Evolutionary conservation across 2,113 vertebrate genomes (phyloP), one percentile per base, ranked within the genome.

Genomic region (Oplegnathus fasciatus): DNA sequence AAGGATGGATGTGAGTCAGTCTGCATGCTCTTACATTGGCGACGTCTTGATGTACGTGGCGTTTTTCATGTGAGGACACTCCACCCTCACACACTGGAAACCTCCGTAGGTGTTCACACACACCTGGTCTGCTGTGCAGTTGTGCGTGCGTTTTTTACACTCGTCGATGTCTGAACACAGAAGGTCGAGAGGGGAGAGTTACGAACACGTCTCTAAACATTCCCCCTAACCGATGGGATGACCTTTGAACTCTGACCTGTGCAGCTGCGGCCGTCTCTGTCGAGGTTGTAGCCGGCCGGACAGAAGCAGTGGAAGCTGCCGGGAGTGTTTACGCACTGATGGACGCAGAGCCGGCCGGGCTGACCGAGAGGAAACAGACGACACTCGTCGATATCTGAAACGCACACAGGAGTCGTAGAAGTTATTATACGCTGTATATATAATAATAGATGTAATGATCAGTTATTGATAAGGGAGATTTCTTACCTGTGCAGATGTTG

Each of bases 1-100:
- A 7, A 10, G 5, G 26, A 17, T 11, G 15, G 54, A 57, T 9
- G 17, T 48, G 30, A 6, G 18, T 61, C 15, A 20, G 57, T 1
- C 22, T 9, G 52, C 10, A 4, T 15, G 44, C 42, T 54, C 96
- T 97, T 93, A 97, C 97, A 95, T 94, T 1, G 94, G 46, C 0
- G 97, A 97, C 0, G 96, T 97, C 94, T 96, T 97, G 89, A 97
- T 86, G 0, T 97, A 98, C 11, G 95, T 97, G 69, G 95, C 95
- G 77, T 98, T 97, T 6, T 90, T 92, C 0, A 94, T 60, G 0
- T 22, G 92, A 28, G 96, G 97, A 60, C 97, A 98, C 87, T 94
- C 95, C 57, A 97, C 95, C 1, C 7, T 88, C 86, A 96, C 91
- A 0, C 97, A 98, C 69, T 86, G 94, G 91, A 97, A 94, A 1